Conservation (phyloP, 2,888 invertebrate genomes). For the Candidula unifasciata region DNA sequence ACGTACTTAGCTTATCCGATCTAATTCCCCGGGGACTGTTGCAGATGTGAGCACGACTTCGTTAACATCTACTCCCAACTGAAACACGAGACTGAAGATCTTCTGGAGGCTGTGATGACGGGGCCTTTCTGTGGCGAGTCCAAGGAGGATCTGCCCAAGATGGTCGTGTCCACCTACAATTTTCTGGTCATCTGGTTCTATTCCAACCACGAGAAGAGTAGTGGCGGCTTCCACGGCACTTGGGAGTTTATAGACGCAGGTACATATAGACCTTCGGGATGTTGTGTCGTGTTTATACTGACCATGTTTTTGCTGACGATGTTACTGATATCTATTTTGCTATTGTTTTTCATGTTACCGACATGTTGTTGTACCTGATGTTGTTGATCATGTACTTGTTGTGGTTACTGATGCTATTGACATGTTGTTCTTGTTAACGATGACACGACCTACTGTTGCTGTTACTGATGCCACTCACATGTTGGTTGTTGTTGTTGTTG, state of each 20-base stretch:
- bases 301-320: background rate
- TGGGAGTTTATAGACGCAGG: constrained; percentile 96
- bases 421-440: no score
- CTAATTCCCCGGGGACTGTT: constrained; percentile 28
- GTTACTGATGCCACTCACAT: no score
- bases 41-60: constrained; percentile 97
- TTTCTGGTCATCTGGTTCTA: constrained; percentile 95
- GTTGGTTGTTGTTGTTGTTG: no score
- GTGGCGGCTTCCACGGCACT: constrained; percentile 86
- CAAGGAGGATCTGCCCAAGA: constrained; percentile 83
- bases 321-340: no score
- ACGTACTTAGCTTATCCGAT: no score
- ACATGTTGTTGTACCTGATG: no score
- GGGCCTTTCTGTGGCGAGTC: constrained; percentile 94
- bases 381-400: no score
- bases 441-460: no score
- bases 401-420: no score
- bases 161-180: constrained; percentile 92
- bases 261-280: no score
- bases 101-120: constrained; percentile 96
- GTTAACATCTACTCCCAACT: constrained; percentile 98
- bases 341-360: no score
- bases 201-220: constrained; percentile 83
- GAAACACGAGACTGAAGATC: constrained; percentile 77
- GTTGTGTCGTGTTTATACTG: background rate